A percentile compares a stretch with the other conserved stretches of the same genome.
phyloP scores from a whole-genome alignment of 2,888 invertebrate genomes.

The Tachina lurida region DNA sequence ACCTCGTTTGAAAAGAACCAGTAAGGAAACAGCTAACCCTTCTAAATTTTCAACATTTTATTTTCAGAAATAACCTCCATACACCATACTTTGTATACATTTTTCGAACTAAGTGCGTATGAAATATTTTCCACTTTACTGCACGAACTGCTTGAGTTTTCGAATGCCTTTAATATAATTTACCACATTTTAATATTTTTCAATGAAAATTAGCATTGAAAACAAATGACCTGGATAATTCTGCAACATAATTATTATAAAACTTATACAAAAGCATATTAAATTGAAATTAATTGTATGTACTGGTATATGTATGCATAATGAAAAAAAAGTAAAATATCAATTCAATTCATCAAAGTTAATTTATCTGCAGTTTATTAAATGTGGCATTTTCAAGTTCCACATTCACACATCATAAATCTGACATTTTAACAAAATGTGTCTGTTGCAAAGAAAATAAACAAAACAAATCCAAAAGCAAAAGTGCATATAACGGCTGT shows the following conservation, averaged over 20 bases:
- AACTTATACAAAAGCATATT: neutral
- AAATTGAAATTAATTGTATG: neutral
- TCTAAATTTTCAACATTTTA: too few relatives aligned
- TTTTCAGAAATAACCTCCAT: too few relatives aligned
- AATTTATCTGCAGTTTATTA: neutral
- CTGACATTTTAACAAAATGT: constrained; percentile 15
- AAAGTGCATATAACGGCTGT: constrained; percentile 22
- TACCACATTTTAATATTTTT: constrained; percentile 1
- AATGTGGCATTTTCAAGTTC: constrained; percentile 1
- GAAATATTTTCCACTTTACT: too few relatives aligned
- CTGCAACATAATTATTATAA: neutral
- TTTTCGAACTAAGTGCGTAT: too few relatives aligned
- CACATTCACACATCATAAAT: constrained; percentile 18
- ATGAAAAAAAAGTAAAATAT: neutral
- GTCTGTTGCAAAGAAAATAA: constrained; percentile 36
- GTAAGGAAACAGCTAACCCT: too few relatives aligned
- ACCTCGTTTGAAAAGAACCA: too few relatives aligned
- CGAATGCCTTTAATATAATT: neutral
- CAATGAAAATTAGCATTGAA: neutral
- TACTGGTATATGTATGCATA: neutral
- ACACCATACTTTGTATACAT: too few relatives aligned
- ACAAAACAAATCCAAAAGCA: constrained; percentile 9
- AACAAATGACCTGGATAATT: constrained; percentile 7
- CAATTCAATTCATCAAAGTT: neutral
- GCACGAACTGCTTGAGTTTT: too few relatives aligned